phyloP scores from a whole-genome alignment of 2,888 invertebrate genomes.

The Macropis europaea region DNA sequence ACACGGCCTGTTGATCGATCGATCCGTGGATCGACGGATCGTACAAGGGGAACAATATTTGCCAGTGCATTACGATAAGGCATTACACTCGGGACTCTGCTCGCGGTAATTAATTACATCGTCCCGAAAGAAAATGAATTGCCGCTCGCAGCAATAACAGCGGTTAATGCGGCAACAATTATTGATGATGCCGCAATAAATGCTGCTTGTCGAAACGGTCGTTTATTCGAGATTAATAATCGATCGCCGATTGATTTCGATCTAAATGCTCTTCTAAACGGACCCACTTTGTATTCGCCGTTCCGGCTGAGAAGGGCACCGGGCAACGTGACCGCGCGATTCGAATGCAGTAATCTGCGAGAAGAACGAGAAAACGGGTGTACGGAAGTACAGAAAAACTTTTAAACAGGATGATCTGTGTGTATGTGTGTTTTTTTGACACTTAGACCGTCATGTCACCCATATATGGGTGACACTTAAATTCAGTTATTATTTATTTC shows the following conservation, averaged over 20 bases:
- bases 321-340: no score
- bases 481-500: no score
- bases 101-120: slow-evolving; percentile 57
- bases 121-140: slow-evolving; percentile 57
- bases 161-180: slow-evolving; percentile 58
- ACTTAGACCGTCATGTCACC: no score
- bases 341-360: no score
- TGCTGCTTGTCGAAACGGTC: slow-evolving; percentile 53
- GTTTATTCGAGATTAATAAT: slow-evolving; percentile 58
- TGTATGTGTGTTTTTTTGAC: no score
- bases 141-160: slow-evolving; percentile 54
- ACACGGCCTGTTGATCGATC: slow-evolving; percentile 59
- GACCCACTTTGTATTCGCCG: slow-evolving; percentile 34
- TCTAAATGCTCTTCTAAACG: slow-evolving; percentile 47
- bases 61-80: slow-evolving; percentile 40
- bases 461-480: no score
- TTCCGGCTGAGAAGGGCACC: no score
- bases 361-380: no score
- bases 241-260: slow-evolving; percentile 45
- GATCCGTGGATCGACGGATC: slow-evolving; percentile 58
- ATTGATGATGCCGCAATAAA: slow-evolving; percentile 63
- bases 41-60: slow-evolving; percentile 54
- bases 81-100: slow-evolving; percentile 43
- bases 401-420: no score
- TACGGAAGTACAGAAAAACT: no score